A percentile compares a stretch with the other conserved stretches of the same genome.
phyloP scores from a whole-genome alignment of 2,888 invertebrate genomes.

The Trachelus tabidus region DNA sequence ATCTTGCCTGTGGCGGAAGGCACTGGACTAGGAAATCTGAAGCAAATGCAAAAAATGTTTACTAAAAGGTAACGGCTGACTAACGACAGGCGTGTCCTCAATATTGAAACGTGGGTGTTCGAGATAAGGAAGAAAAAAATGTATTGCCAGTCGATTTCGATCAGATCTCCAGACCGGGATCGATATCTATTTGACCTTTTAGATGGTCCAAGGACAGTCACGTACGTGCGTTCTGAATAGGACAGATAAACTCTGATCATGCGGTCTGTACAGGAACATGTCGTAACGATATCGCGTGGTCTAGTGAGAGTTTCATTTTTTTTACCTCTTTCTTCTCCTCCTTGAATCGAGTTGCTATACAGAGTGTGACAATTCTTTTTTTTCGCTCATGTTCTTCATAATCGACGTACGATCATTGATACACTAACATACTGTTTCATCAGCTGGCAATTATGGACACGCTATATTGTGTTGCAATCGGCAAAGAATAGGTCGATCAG shows the following conservation, averaged over 20 bases:
- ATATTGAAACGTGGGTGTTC: neutral
- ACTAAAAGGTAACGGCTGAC: neutral
- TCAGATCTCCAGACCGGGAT: neutral
- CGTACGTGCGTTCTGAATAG: neutral
- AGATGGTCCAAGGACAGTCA: conserved; percentile 1
- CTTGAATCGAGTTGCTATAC: neutral
- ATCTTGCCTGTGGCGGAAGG: neutral
- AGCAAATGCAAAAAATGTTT: neutral
- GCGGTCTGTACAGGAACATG: neutral
- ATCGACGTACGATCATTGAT: neutral
- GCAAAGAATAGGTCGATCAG: neutral
- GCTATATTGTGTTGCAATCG: neutral
- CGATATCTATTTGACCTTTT: neutral
- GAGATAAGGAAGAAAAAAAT: neutral
- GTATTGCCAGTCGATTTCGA: neutral
- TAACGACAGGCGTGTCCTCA: neutral
- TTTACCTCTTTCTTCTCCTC: neutral
- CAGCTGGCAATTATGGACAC: neutral
- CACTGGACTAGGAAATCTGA: neutral
- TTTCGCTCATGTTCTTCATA: neutral
- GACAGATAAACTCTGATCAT: neutral
- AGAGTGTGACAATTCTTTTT: neutral
- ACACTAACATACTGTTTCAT: neutral
- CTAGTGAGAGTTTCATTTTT: neutral
- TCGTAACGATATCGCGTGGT: neutral